Evolutionary conservation across 92 coral and sea anemone species (phyloP).

Genomic region (Porites divaricata): DNA sequence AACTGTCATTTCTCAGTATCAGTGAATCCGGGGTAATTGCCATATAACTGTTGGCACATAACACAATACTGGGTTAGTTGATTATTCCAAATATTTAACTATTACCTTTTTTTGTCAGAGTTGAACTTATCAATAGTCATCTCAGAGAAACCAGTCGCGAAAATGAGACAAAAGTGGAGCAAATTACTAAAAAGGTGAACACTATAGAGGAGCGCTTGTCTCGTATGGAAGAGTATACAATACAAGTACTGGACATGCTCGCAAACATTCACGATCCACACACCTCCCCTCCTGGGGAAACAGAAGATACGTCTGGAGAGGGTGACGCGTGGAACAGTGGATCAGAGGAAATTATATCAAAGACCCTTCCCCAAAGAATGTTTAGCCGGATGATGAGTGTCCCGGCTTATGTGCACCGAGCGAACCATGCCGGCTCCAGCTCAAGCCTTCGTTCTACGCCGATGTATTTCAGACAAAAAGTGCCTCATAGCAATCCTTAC

Average conservation of each 20-base stretch:
- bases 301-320: conserved; percentile 8
- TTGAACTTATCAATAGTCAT: conserved; percentile 54
- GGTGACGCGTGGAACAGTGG: conserved; percentile 2
- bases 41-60: too few species aligned
- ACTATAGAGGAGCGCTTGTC: conserved; percentile 62
- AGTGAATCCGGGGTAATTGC: too few species aligned
- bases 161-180: conserved; percentile 45
- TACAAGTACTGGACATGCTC: conserved; percentile 76
- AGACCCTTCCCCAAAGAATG: conserved; percentile 28
- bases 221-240: conserved; percentile 76
- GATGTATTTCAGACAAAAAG: conserved; percentile 64
- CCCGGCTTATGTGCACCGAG: conserved; percentile 78
- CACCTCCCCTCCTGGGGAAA: conserved; percentile 21
- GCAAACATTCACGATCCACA: conserved; percentile 57
- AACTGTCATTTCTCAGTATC: too few species aligned
- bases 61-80: background rate
- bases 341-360: conserved; percentile 1
- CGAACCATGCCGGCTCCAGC: conserved; percentile 24
- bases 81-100: background rate
- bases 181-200: conserved; percentile 54
- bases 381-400: conserved; percentile 79
- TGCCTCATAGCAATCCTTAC: conserved; percentile 72
- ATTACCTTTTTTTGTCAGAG: conserved; percentile 40
- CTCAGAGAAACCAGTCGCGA: conserved; percentile 66
- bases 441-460: conserved; percentile 37